Conservation (phyloP, 2,113 vertebrate genomes). For the Trogon melanurus region DNA sequence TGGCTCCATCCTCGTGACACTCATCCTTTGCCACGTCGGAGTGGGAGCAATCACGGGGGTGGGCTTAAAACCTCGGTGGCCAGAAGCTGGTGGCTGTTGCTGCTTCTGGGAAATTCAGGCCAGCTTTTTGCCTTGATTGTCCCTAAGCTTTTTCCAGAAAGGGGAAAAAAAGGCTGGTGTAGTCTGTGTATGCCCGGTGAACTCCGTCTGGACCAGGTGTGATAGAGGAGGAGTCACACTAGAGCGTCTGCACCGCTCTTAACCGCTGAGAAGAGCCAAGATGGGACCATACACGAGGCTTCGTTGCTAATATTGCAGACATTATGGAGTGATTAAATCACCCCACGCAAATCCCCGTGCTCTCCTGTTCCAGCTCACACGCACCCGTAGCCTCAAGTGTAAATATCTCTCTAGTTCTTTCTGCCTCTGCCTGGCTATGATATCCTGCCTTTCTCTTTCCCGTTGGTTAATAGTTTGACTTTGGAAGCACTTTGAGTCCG, state of each 20-base stretch:
- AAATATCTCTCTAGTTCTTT: neutral
- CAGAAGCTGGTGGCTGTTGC: neutral
- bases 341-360: neutral
- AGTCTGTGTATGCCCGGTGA: fast-evolving
- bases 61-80: neutral
- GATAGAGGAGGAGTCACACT: neutral
- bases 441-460: neutral
- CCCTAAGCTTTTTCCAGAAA: neutral
- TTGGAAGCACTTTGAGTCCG: neutral
- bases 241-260: neutral
- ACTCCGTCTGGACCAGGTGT: neutral
- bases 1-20: no score
- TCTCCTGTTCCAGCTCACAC: neutral
- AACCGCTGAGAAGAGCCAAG: neutral
- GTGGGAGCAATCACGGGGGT: neutral
- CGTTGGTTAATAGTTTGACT: neutral
- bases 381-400: neutral
- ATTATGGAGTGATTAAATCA: neutral
- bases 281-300: neutral
- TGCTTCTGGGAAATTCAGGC: neutral
- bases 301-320: neutral
- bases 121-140: neutral
- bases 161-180: fast-evolving
- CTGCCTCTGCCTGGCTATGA: neutral
- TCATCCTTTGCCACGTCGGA: neutral